Evolutionary conservation across 2,888 invertebrate genomes (phyloP).

Genomic region (Agrochola litura): DNA sequence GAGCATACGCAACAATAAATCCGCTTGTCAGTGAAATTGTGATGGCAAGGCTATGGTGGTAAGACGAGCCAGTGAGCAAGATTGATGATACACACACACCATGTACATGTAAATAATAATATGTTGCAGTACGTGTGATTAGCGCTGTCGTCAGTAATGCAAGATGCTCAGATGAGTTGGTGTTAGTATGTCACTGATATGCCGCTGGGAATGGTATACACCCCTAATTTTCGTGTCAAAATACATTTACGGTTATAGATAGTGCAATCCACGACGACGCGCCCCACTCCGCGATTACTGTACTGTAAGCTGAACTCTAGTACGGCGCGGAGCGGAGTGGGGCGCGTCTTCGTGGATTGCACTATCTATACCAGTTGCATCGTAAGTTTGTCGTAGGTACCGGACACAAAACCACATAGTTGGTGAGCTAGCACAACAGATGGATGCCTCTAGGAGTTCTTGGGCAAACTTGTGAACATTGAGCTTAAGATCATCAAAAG

Average conservation of each 20-base stretch:
- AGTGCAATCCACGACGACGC: no score
- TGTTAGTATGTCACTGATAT: conserved; percentile 15
- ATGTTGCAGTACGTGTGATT: conserved; percentile 44
- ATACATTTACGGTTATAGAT: background rate
- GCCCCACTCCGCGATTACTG: no score
- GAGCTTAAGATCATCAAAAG: no score
- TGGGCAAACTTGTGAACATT: no score
- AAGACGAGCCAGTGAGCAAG: conserved; percentile 48
- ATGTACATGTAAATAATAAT: background rate
- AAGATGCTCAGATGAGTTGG: conserved; percentile 19
- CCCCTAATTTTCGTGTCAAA: background rate
- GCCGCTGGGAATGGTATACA: conserved; percentile 1
- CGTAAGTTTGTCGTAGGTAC: no score
- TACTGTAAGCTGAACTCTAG: no score
- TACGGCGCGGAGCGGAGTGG: no score
- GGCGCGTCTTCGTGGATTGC: no score
- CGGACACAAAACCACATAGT: no score
- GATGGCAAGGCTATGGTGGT: background rate
- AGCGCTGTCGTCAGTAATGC: conserved; percentile 53
- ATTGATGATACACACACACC: conserved; percentile 31
- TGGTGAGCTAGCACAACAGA: no score
- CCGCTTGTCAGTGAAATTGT: conserved; percentile 3
- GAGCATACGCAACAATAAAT: conserved; percentile 23
- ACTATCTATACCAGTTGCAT: no score
- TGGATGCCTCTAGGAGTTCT: no score